Evolutionary conservation across 2,113 vertebrate species (phyloP).

Genomic region (Natator depressus): DNA sequence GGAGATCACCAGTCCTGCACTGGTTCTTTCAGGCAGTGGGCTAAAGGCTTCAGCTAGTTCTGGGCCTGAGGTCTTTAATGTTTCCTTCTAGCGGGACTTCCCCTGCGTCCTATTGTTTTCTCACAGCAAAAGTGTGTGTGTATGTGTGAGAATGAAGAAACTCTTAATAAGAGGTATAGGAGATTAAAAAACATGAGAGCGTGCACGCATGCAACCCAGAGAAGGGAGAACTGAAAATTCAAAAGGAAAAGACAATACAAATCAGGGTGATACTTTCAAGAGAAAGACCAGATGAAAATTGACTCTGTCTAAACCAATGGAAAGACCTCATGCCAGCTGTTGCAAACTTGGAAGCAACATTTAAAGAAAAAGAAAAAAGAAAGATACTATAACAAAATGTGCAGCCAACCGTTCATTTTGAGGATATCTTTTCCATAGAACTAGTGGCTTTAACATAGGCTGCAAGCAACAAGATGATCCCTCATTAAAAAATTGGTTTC

Average conservation of each 20-base stretch:
- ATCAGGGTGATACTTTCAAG: neutral
- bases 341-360: neutral
- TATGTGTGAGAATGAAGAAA: neutral
- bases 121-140: neutral
- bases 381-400: slow-evolving; percentile 15
- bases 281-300: neutral
- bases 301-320: neutral
- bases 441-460: neutral
- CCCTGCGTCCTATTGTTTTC: neutral
- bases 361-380: neutral
- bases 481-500: slow-evolving; percentile 30
- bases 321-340: slow-evolving; percentile 8
- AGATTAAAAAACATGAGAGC: neutral
- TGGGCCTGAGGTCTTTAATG: neutral
- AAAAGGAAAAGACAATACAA: neutral
- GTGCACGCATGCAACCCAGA: accelerated
- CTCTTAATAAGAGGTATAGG: neutral
- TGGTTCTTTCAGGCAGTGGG: neutral
- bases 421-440: neutral
- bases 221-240: neutral
- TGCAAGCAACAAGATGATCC: neutral
- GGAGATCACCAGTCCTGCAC: neutral
- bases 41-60: neutral
- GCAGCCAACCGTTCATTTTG: neutral
- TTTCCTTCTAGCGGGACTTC: neutral